Conservation (phyloP, 2,113 vertebrate species). For the Pontoporia blainvillei region DNA sequence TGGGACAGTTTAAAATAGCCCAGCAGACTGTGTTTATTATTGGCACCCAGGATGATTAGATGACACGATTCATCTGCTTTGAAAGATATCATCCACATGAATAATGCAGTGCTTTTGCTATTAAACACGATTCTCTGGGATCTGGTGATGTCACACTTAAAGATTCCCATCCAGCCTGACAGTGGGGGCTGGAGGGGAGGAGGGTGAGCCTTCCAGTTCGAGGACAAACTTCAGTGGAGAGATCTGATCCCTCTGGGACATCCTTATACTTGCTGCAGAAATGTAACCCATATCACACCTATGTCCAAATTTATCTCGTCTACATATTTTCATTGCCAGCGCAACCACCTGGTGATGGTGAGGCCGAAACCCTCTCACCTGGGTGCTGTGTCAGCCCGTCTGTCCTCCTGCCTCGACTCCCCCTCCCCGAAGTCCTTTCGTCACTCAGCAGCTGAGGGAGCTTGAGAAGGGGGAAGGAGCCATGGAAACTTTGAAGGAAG, state of each 20-base stretch:
- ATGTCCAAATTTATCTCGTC: not conserved
- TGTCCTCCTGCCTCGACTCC: not conserved
- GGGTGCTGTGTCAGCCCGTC: fast-evolving
- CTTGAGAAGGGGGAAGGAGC: not conserved
- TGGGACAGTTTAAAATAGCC: not conserved
- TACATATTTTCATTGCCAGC: fast-evolving
- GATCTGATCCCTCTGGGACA: not conserved
- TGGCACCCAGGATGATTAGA: not conserved
- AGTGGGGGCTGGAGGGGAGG: fast-evolving
- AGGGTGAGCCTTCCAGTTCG: too few species aligned
- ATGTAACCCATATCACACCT: too few species aligned
- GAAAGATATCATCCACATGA: not conserved
- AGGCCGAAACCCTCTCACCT: too few species aligned
- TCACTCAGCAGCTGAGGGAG: too few species aligned
- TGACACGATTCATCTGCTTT: not conserved
- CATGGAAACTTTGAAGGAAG: not conserved
- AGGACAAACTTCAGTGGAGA: not conserved
- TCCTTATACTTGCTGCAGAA: not conserved
- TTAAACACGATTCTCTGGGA: not conserved
- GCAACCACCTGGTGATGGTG: too few species aligned
- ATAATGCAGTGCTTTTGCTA: not conserved
- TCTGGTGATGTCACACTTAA: fast-evolving
- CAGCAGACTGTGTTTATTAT: not conserved
- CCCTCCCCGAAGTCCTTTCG: not conserved
- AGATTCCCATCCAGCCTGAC: not conserved